phyloP scores from a whole-genome alignment of 2,113 vertebrate genomes.

The Uria aalge region DNA sequence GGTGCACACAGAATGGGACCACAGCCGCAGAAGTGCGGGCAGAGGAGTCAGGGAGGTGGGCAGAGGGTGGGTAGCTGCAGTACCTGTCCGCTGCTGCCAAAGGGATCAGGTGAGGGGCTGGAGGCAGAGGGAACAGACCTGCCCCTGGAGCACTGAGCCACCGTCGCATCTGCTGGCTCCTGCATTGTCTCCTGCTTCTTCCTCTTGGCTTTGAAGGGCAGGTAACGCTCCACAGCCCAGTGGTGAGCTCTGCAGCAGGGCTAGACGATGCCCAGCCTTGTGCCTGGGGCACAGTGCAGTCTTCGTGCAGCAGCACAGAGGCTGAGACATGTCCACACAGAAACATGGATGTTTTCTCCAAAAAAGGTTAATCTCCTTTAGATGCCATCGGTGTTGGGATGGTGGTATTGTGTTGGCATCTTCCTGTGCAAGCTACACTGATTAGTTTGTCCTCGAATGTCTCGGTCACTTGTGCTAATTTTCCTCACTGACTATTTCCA shows the following conservation, averaged over 20 bases:
- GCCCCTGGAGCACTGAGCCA: neutral
- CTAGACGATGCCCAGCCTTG: neutral
- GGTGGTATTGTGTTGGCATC: neutral
- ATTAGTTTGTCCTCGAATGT: neutral
- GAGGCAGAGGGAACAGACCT: neutral
- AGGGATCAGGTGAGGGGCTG: neutral
- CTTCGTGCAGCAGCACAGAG: neutral
- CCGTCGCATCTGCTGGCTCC: fast-evolving
- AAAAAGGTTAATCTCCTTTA: neutral
- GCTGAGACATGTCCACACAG: fast-evolving
- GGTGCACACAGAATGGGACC: fast-evolving
- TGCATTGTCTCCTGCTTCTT: neutral
- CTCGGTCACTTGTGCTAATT: neutral
- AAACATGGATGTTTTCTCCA: neutral
- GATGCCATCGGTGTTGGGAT: fast-evolving
- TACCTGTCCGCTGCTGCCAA: neutral
- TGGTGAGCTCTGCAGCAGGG: neutral
- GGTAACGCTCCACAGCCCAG: neutral
- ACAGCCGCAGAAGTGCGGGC: neutral
- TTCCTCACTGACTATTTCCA: neutral
- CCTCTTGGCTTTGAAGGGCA: neutral
- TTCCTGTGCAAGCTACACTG: fast-evolving
- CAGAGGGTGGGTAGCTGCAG: neutral
- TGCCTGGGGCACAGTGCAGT: neutral
- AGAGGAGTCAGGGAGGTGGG: neutral